These are phyloP conservation scores for Platycercus adscitus DNA, from an alignment of 2,113 vertebrate species.

Conservation along the genomic window DNA sequence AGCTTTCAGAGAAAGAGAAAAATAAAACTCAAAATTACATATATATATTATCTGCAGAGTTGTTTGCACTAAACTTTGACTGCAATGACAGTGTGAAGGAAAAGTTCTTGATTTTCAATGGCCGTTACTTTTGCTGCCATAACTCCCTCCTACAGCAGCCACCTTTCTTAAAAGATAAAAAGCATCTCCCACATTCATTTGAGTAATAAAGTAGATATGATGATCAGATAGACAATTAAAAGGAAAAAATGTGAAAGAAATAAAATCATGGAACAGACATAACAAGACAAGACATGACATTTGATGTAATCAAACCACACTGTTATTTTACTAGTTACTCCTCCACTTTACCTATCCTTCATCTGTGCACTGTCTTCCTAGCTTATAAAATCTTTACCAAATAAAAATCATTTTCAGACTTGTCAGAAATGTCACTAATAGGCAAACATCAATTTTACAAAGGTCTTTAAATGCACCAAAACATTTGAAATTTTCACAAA, in stretches of 20 bases:
- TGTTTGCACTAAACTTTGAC: neutral
- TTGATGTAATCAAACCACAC: neutral
- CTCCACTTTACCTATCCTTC: neutral
- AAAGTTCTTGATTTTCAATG: neutral
- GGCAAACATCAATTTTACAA: neutral
- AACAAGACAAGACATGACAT: neutral
- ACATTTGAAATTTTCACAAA: neutral
- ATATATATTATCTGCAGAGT: neutral
- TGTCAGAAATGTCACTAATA: neutral
- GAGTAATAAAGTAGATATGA: neutral
- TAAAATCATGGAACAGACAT: neutral
- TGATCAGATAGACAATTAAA: neutral
- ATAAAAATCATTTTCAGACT: slow-evolving; percentile 14
- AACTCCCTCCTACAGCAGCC: neutral
- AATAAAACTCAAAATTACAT: neutral
- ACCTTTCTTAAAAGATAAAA: neutral
- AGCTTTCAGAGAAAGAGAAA: neutral
- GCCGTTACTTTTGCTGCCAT: neutral
- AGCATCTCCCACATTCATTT: neutral
- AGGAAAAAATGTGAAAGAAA: neutral
- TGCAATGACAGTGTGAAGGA: neutral
- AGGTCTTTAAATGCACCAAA: neutral
- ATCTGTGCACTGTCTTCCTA: neutral
- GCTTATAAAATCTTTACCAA: neutral
- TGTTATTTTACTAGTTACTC: neutral